Base-by-base conservation (phyloP, 2,113 vertebrate genomes). In the Melanocharis versteri region DNA sequence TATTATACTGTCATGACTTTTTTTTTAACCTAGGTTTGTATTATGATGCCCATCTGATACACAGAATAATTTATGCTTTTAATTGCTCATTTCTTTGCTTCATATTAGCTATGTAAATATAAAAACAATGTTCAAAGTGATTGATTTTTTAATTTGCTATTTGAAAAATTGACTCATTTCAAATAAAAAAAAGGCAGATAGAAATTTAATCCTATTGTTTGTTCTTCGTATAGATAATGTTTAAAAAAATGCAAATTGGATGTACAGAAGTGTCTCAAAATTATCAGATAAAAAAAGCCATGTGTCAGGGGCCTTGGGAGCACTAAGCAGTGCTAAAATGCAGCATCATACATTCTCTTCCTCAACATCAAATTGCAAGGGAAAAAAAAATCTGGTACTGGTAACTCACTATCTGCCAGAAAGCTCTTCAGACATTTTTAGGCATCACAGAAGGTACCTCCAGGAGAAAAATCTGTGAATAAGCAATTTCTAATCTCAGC, bases 331-430 rank as follows among this genome's bases (percentile, higher is more conserved):
- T 9, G 54, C 48, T 48, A 48, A 51, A 87, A 64, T 7, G 23
- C 53, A 82, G n/a, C 16, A 66, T 44, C 39, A 26, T 1, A 4
- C 0, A 0, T 35, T 78, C 66, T 53, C 44, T 51, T 53, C 54
- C 45, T 71, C 37, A 35, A 31, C 28, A 16, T 37, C n/a, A 69
- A 80, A 70, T 4, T 60, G 17, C 2, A 13, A 79, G 9, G 33
- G 23, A 4, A 58, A 37, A 31, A 81, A 51, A 47, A 68, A n/a
- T 2, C 50, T 33, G 22, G 14, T 56, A 33, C 47, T 37, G 72
- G 3, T 64, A 72, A 89, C 28, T 50, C 54, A 15, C 17, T 66
- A 3, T 39, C 61, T 77, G 50, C 54, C 70, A 89, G 33, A 54
- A 33, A 72, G 16, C 21, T 26, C 21, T 65, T 76, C 20, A 10